These are phyloP conservation scores for Hyphantria cunea DNA, from an alignment of 1,140 invertebrate species.

Conservation along the genomic window DNA sequence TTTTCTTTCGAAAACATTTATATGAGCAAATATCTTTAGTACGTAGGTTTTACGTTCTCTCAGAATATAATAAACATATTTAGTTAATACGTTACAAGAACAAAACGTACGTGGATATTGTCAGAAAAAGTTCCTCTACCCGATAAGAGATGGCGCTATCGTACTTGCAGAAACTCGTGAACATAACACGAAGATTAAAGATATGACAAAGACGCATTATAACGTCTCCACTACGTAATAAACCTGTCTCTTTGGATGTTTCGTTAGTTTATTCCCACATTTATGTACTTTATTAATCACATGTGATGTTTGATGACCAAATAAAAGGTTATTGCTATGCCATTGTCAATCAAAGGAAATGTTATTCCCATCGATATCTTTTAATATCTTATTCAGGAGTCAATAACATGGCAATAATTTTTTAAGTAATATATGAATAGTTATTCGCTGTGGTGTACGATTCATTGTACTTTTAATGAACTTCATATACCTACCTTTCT, in stretches of 20 bases:
- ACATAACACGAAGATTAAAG: too few relatives aligned
- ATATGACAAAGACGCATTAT: conserved; percentile 2
- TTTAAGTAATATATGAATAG: too few relatives aligned
- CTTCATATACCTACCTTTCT: too few relatives aligned
- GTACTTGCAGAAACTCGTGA: background rate
- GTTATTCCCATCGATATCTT: background rate
- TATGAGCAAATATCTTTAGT: too few relatives aligned
- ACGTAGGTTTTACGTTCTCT: too few relatives aligned
- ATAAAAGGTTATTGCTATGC: background rate
- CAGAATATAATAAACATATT: too few relatives aligned
- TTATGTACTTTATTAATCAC: conserved; percentile 9
- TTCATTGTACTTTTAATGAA: background rate
- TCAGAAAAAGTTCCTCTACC: conserved; percentile 10
- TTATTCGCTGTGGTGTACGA: too few relatives aligned
- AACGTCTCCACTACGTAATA: conserved; percentile 10
- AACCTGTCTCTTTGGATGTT: background rate
- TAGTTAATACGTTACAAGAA: too few relatives aligned
- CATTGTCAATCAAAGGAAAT: conserved; percentile 6
- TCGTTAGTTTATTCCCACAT: conserved; percentile 7
- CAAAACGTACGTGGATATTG: background rate
- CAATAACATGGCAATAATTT: conserved; percentile 11
- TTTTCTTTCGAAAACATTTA: too few relatives aligned
- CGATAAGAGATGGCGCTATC: conserved; percentile 34
- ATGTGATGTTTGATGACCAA: conserved; percentile 1
- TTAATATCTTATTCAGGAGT: conserved; percentile 15